Conservation (phyloP, 1,140 invertebrate species). For the Centruroides sculpturatus region DNA sequence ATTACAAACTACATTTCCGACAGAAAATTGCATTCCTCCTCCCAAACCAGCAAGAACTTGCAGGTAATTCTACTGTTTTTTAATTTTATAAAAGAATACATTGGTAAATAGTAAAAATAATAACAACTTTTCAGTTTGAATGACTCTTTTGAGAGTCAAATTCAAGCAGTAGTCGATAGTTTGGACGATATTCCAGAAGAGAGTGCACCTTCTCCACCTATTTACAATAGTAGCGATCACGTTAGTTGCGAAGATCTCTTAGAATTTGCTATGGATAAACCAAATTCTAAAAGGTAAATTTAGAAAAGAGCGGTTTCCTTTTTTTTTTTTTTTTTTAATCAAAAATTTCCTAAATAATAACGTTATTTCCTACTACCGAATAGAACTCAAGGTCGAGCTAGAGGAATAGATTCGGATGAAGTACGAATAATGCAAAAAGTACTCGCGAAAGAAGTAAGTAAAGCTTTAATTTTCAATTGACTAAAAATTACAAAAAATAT, state of each 20-base stretch:
- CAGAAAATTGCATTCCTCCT: constrained; percentile 3
- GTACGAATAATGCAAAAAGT: constrained; percentile 83
- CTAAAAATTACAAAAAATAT: no score
- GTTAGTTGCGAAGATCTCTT: constrained; percentile 84
- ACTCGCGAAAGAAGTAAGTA: constrained; percentile 56
- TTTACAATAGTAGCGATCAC: constrained; percentile 39
- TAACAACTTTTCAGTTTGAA: constrained; percentile 27
- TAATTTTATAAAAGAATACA: no score
- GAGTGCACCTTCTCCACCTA: constrained; percentile 20
- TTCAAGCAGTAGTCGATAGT: constrained; percentile 46
- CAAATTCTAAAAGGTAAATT: constrained; percentile 37
- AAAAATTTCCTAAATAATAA: background rate
- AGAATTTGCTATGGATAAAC: constrained; percentile 74
- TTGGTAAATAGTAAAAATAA: no score
- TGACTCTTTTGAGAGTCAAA: constrained; percentile 44
- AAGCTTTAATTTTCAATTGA: no score
- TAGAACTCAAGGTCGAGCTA: constrained; percentile 47
- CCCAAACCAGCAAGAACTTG: constrained; percentile 15
- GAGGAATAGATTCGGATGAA: constrained; percentile 72
- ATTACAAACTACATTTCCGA: no score
- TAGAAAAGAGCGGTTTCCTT: background rate
- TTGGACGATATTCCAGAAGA: constrained; percentile 36
- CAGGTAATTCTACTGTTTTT: background rate
- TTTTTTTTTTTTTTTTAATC: background rate
- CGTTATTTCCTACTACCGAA: background rate